Evolutionary conservation across 2,113 vertebrate genomes (phyloP).

Genomic region (Larimichthys polyactis): DNA sequence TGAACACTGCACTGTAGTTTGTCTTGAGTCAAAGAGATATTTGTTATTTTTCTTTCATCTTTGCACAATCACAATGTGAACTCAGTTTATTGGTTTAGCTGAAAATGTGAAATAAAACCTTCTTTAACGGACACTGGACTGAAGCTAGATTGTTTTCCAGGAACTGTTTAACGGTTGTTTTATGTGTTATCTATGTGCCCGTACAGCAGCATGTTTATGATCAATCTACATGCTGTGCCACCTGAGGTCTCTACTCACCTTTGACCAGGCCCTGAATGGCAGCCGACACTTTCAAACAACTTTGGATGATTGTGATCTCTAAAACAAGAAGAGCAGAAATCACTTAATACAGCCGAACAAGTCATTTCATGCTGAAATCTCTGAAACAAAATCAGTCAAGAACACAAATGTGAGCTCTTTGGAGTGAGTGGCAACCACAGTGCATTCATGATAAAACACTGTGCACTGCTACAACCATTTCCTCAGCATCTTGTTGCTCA

Average conservation of each 20-base stretch:
- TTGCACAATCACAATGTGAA: not conserved
- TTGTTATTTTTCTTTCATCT: not conserved
- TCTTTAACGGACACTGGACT: not conserved
- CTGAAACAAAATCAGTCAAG: too few species aligned
- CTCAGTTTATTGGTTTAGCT: too few species aligned
- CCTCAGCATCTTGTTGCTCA: not conserved
- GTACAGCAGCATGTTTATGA: constrained; percentile 17
- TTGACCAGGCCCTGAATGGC: constrained; percentile 95
- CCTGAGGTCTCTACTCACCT: constrained; percentile 81
- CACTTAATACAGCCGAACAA: not conserved
- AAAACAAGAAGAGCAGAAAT: constrained; percentile 30
- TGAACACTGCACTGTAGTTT: not conserved
- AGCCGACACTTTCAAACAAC: constrained; percentile 87
- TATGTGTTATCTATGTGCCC: not conserved
- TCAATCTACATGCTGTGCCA: not conserved
- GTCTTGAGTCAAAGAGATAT: not conserved
- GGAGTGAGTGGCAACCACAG: too few species aligned
- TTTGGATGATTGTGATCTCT: constrained; percentile 93
- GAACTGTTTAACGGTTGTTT: not conserved
- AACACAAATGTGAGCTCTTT: too few species aligned
- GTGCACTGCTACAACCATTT: not conserved
- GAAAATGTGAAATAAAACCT: not conserved
- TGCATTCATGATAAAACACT: too few species aligned
- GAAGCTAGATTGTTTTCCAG: not conserved
- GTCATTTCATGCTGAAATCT: not conserved